Evolutionary conservation across 2,888 invertebrate species (phyloP).

Genomic region (Caenorhabditis virilis): DNA sequence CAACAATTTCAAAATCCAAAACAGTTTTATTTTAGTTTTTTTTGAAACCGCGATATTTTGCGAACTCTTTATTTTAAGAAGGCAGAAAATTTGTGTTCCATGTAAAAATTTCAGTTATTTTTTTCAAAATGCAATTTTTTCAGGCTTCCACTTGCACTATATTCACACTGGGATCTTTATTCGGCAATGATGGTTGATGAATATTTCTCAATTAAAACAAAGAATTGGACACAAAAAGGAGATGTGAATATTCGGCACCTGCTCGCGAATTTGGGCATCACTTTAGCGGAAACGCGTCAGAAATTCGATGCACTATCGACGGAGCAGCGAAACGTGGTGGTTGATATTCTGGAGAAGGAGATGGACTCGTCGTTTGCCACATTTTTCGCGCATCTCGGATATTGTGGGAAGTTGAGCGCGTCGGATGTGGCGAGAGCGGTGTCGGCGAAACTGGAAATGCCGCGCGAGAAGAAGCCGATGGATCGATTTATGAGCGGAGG

Average conservation of each 20-base stretch:
- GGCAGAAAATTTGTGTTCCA: no score
- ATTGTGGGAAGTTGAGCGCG: conserved; percentile 49
- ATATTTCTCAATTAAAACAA: conserved; percentile 56
- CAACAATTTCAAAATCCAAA: no score
- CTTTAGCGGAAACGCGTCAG: conserved; percentile 57
- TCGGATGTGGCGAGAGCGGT: conserved; percentile 59
- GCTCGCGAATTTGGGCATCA: conserved; percentile 54
- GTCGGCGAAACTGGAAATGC: conserved; percentile 32
- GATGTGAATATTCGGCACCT: conserved; percentile 52
- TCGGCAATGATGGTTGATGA: conserved; percentile 57
- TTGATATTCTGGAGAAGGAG: conserved; percentile 52
- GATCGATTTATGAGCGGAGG: conserved; percentile 17
- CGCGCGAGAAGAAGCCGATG: conserved; percentile 18
- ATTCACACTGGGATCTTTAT: conserved; percentile 61
- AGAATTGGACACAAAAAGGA: conserved; percentile 63
- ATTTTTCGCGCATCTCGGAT: conserved; percentile 60
- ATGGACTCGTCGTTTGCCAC: conserved; percentile 55
- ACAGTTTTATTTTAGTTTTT: no score
- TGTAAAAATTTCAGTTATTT: no score
- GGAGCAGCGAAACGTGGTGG: conserved; percentile 53
- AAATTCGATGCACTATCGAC: conserved; percentile 51
- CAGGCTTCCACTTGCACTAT: conserved; percentile 59
- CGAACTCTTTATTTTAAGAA: no score
- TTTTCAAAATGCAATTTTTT: conserved; percentile 1
- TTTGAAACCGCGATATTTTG: no score